Evolutionary conservation across 2,113 vertebrate species (phyloP).

Genomic region (Lepus americanus): DNA sequence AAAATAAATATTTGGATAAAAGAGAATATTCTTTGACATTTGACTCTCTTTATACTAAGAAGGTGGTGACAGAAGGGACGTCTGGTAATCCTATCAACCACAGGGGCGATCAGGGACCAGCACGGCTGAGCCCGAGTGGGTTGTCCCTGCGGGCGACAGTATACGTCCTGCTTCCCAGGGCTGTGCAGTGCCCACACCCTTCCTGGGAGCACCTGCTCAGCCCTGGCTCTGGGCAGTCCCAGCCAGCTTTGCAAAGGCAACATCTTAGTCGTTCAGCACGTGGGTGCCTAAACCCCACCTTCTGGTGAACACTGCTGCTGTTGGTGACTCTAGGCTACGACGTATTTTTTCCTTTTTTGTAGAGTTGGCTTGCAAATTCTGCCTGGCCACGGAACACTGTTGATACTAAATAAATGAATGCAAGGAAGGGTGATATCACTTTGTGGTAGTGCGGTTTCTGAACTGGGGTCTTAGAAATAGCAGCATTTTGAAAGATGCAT

Average conservation of each 20-base stretch:
- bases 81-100: neutral
- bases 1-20: conserved; percentile 9
- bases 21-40: conserved; percentile 21
- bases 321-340: neutral
- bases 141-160: too few relatives aligned
- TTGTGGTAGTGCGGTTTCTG: conserved; percentile 39
- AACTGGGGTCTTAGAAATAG: conserved; percentile 24
- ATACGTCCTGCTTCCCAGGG: too few relatives aligned
- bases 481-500: neutral
- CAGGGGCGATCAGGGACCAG: neutral
- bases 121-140: neutral
- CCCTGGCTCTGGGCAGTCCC: neutral
- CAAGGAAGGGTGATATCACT: neutral
- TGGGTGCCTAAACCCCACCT: neutral
- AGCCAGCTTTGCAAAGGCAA: neutral
- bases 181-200: neutral
- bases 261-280: neutral
- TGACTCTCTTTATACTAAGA: neutral
- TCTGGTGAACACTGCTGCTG: neutral
- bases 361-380: neutral
- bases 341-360: neutral
- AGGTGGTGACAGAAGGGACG: neutral
- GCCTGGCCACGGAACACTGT: neutral
- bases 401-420: neutral
- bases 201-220: neutral